Conservation (phyloP, 2,888 invertebrate species). For the Lycocerus yunnanus region DNA sequence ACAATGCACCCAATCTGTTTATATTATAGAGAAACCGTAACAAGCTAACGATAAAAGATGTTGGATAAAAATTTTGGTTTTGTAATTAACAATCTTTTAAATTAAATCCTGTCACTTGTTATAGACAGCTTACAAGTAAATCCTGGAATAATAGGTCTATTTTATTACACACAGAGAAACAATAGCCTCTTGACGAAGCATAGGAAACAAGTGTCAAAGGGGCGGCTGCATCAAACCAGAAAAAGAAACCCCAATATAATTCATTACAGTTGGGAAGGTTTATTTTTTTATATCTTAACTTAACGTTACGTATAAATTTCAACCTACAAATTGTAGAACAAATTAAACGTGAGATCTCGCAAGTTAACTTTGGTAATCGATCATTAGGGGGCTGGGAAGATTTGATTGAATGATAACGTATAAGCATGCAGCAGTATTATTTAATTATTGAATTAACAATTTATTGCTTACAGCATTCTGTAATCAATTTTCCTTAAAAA, state of each 20-base stretch:
- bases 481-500: neutral
- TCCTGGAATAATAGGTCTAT: constrained; percentile 30
- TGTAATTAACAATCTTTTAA: constrained; percentile 4
- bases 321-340: constrained; percentile 8
- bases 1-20: neutral
- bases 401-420: constrained; percentile 19
- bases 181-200: constrained; percentile 25
- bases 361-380: constrained; percentile 20
- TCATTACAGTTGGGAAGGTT: neutral
- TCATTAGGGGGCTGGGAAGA: constrained; percentile 19
- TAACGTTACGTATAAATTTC: neutral
- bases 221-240: constrained; percentile 11
- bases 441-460: constrained; percentile 7
- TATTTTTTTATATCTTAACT: neutral
- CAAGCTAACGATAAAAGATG: neutral
- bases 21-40: neutral
- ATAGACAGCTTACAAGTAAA: constrained; percentile 17
- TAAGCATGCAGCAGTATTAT: constrained; percentile 1
- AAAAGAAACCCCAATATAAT: constrained; percentile 2
- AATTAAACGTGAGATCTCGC: constrained; percentile 21
- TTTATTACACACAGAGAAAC: constrained; percentile 24
- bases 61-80: neutral
- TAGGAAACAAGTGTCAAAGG: constrained; percentile 27
- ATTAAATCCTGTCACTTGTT: neutral
- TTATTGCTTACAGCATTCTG: neutral